phyloP scores from a whole-genome alignment of 2,797 vertebrate species.

The Garrulus glandarius region DNA sequence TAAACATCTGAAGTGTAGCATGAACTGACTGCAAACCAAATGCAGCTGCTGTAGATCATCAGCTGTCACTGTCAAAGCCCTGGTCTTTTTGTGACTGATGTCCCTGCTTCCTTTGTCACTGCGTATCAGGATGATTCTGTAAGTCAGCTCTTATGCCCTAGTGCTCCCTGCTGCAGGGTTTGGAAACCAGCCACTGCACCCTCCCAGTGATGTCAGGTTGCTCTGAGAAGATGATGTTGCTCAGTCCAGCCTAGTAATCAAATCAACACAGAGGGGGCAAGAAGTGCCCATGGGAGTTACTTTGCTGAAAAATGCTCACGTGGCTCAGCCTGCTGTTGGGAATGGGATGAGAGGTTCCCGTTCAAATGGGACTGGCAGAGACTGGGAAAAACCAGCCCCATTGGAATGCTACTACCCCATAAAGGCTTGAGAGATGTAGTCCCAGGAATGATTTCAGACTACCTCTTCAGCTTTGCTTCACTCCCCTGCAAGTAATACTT shows the following conservation, averaged over 20 bases:
- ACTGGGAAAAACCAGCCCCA: not conserved
- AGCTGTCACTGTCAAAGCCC: slow-evolving; percentile 50
- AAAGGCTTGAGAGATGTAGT: not conserved
- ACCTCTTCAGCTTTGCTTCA: not conserved
- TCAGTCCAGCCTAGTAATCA: not conserved
- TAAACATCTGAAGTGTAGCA: slow-evolving; percentile 50
- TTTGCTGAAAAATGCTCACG: not conserved
- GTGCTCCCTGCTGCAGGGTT: not conserved
- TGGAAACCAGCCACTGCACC: not conserved
- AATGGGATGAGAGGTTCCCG: not conserved
- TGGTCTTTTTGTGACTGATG: slow-evolving; percentile 14
- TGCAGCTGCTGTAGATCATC: slow-evolving; percentile 55
- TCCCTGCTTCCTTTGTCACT: not conserved
- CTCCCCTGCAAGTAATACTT: not conserved
- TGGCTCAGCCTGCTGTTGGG: not conserved
- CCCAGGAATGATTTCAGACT: not conserved
- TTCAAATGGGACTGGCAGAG: not conserved
- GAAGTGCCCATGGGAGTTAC: not conserved
- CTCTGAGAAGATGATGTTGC: not conserved
- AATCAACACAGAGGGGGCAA: not conserved
- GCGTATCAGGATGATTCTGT: not conserved
- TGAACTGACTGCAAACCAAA: slow-evolving; percentile 51
- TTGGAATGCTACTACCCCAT: not conserved
- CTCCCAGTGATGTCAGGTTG: not conserved
- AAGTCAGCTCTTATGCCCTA: not conserved